Conservation (phyloP, 1,140 invertebrate genomes). For the Hirudo medicinalis region DNA sequence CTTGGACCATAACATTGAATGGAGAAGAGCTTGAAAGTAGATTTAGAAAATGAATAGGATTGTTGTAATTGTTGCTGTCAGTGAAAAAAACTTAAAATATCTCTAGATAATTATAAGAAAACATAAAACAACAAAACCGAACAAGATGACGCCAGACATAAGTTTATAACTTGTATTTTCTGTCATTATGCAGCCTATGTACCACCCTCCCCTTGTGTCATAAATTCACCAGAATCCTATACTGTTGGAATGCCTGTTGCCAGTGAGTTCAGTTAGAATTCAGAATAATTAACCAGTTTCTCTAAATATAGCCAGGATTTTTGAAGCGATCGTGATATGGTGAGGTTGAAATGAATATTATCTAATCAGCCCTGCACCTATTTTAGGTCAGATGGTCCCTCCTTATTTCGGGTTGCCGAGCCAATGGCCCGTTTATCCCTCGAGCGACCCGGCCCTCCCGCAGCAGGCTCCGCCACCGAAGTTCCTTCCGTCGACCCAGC, state of each 20-base stretch:
- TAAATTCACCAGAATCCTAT: slow-evolving; percentile 12
- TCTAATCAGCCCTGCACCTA: background rate
- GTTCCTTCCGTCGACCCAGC: background rate
- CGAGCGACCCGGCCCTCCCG: background rate
- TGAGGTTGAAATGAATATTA: background rate
- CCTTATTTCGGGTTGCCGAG: background rate
- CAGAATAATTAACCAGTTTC: background rate
- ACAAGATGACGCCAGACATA: no score
- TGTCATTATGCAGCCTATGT: slow-evolving; percentile 8
- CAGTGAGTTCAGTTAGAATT: background rate
- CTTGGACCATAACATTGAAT: no score
- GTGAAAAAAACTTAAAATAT: no score
- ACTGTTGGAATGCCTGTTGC: slow-evolving; percentile 12
- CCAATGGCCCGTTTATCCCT: slow-evolving; percentile 5
- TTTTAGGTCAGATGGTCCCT: slow-evolving; percentile 6
- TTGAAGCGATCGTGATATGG: background rate
- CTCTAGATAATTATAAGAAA: no score
- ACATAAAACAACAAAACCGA: no score
- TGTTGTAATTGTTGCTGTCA: no score
- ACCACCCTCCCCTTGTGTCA: slow-evolving; percentile 1
- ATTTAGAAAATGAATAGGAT: no score
- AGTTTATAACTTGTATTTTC: background rate
- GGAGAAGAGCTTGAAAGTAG: no score
- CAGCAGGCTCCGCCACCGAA: background rate
- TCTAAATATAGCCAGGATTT: background rate